Conservation (phyloP, 2,113 vertebrate species). For the Todiramphus chloris region DNA sequence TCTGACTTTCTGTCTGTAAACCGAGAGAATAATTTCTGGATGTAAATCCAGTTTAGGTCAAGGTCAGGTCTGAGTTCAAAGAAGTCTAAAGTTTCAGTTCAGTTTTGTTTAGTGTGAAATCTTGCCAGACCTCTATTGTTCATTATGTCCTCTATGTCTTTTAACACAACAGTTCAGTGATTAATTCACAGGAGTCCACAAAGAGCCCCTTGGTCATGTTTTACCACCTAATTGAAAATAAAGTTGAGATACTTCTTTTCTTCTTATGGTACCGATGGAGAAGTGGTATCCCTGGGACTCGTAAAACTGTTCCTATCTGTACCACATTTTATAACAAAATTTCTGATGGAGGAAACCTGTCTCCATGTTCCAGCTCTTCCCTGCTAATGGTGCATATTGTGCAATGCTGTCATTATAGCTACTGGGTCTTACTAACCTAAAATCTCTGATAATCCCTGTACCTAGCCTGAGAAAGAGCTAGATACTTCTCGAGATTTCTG, state of each 20-base stretch:
- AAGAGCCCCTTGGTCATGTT: not conserved
- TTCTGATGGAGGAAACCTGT: not conserved
- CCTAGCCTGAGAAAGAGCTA: not conserved
- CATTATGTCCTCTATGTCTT: not conserved
- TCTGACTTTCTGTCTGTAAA: not conserved
- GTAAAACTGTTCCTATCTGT: conserved; percentile 41
- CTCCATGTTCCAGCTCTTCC: not conserved
- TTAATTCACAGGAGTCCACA: conserved; percentile 23
- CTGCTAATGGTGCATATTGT: not conserved
- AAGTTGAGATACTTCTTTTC: not conserved
- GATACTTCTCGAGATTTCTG: not conserved
- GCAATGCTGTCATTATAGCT: not conserved
- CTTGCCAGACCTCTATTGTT: conserved; percentile 1
- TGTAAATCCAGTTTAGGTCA: not conserved
- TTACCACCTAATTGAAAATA: conserved; percentile 16
- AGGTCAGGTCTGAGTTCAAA: conserved; percentile 24
- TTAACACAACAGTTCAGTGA: not conserved
- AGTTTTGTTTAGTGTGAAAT: conserved; percentile 26
- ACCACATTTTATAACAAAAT: not conserved
- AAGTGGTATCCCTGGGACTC: not conserved
- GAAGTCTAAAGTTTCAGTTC: conserved; percentile 1
- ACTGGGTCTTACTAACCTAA: not conserved
- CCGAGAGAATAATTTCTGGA: not conserved
- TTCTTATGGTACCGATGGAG: not conserved
- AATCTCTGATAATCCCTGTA: not conserved